Percentiles rank a stretch among this genome's conserved stretches.
Conservation (phyloP, 53 echinoderm and acorn worm species). For the Hippasteria phrygiana region DNA sequence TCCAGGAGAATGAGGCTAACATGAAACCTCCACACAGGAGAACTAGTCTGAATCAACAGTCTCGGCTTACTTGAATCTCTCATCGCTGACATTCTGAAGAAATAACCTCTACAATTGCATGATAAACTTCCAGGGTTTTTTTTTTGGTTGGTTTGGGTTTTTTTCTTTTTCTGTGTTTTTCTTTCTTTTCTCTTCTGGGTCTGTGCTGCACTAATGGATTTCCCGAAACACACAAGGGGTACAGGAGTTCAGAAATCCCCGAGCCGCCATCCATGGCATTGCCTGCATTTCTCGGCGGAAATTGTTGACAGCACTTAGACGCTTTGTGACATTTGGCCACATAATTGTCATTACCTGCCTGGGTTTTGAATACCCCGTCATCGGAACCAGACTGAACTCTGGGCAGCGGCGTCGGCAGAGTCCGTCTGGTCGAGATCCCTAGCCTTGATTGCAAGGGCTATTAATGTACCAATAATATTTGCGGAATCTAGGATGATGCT, state of each 20-base stretch:
- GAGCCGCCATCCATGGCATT: neutral
- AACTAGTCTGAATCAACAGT: slow-evolving; percentile 41
- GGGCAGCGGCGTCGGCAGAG: neutral
- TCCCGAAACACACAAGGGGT: neutral
- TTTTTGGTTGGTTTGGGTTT: too few species aligned
- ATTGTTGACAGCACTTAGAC: neutral
- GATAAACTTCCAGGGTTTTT: slow-evolving; percentile 1
- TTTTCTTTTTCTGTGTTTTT: too few species aligned
- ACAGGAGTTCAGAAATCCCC: neutral
- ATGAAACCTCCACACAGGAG: neutral
- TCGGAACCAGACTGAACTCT: neutral
- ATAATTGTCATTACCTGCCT: neutral
- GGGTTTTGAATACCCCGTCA: neutral
- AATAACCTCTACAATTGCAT: slow-evolving; percentile 23
- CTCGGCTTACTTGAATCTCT: slow-evolving; percentile 11
- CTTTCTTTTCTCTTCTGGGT: neutral
- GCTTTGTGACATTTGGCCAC: neutral
- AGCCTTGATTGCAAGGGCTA: neutral
- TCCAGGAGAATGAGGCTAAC: slow-evolving; percentile 7
- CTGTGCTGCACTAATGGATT: neutral
- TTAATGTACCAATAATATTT: slow-evolving; percentile 37
- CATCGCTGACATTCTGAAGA: slow-evolving; percentile 45
- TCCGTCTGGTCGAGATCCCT: neutral
- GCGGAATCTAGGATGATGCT: slow-evolving; percentile 2
- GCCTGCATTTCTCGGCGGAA: neutral